Percentiles rank a stretch among this genome's conserved stretches.
Evolutionary conservation across 2,113 vertebrate genomes (phyloP).

Genomic region (Stictonetta naevosa): DNA sequence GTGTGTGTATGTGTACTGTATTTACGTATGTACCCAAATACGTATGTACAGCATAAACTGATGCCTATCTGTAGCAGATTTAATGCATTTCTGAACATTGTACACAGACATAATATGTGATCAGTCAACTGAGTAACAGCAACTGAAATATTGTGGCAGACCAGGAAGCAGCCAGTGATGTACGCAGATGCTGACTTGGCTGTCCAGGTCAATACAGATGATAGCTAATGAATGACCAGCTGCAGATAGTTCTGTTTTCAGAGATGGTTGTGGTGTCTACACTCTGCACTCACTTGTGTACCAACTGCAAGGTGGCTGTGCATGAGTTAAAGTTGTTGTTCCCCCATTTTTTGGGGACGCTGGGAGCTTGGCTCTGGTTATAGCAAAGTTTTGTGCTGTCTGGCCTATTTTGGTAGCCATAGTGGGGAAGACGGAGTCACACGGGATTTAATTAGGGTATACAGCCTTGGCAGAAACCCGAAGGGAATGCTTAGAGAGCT

Average conservation of each 20-base stretch:
- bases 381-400: neutral
- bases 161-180: neutral
- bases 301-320: neutral
- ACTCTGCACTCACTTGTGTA: neutral
- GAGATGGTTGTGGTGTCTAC: neutral
- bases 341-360: neutral
- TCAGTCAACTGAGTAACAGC: neutral
- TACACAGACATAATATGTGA: neutral
- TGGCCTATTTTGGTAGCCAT: neutral
- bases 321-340: neutral
- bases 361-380: neutral
- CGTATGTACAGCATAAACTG: neutral
- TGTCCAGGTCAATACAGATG: neutral
- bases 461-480: neutral
- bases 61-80: neutral
- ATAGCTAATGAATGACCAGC: neutral
- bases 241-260: neutral
- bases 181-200: neutral
- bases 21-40: neutral
- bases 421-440: neutral
- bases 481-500: neutral
- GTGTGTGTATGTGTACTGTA: neutral
- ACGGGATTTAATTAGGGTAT: neutral
- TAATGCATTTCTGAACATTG: neutral
- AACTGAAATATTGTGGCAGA: neutral